Evolutionary conservation across 2,797 vertebrate genomes (phyloP), one percentile per base, ranked within the genome.

Genomic region (Myioborus miniatus): DNA sequence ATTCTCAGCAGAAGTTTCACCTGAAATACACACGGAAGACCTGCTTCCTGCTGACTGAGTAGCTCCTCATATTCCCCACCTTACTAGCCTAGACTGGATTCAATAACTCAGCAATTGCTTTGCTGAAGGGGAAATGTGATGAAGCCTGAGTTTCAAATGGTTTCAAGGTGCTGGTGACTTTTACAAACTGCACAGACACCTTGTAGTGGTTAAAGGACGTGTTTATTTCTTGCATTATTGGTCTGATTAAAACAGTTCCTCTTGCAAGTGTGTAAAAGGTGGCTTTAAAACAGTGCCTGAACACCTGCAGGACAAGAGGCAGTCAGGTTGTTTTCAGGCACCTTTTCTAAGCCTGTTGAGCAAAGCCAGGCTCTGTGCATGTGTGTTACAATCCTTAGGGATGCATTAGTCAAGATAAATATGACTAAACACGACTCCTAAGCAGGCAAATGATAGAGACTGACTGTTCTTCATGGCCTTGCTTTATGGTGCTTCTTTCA

Each of bases 151-250:
- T 91, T 93, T 92, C 93, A 96, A 93, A 96, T 93, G 86, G 56
- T 84, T 96, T 94, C 93, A 95, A 96, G 91, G 83, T 92, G 80
- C 68, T 95, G 86, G 81, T 86, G 86, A 83, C 89, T 97, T 97
- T 96, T 94, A 97, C 74, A 96, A 95, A 93, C 77, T 80, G 64
- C 65, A 91, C 78, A 90, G n/a, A 60, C 91, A 76, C 88, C 77
- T 93, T 95, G 94, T 89, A 89, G 74, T 83, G 76, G 50, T 92
- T 86, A 95, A 92, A 89, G 75, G 81, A 94, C 5, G 29, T 81
- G 77, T 95, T 97, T 96, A 94, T 92, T 79, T 77, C 90, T 95
- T 79, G 68, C 78, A 85, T 39, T 44, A 93, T 82, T 95, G 96
- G 58, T 93, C 91, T 95, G 70, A 96, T 91, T 95, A 89, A 94